phyloP scores from a whole-genome alignment of 2,888 invertebrate species.

The Eupithecia subumbrata region DNA sequence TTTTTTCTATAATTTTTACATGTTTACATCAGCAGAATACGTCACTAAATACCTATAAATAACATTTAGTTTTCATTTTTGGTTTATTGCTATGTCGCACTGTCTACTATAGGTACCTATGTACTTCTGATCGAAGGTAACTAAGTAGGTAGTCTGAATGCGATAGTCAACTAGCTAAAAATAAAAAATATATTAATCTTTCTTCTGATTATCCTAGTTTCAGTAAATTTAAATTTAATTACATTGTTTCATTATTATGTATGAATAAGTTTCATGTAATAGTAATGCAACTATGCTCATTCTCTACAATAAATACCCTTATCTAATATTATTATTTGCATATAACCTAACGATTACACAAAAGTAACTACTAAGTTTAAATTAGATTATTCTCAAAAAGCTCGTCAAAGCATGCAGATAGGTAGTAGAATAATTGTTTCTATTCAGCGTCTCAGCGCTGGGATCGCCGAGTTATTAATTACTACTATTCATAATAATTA shows the following conservation, averaged over 20 bases:
- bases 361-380: constrained; percentile 82
- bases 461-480: constrained; percentile 69
- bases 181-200: constrained; percentile 84
- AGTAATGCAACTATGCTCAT: constrained; percentile 80
- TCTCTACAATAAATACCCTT: constrained; percentile 83
- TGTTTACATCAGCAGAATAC: constrained; percentile 82
- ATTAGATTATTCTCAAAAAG: constrained; percentile 84
- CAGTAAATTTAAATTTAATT: constrained; percentile 75
- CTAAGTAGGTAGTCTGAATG: constrained; percentile 72
- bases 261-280: constrained; percentile 77
- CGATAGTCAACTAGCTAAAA: constrained; percentile 83
- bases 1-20: constrained; percentile 73
- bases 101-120: no score
- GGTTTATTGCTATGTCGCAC: constrained; percentile 83
- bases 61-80: constrained; percentile 82
- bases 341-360: constrained; percentile 82
- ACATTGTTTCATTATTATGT: constrained; percentile 80
- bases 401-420: constrained; percentile 84
- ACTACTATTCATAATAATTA: constrained; percentile 67
- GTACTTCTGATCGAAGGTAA: constrained; percentile 67
- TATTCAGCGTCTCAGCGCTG: constrained; percentile 76
- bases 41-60: constrained; percentile 78
- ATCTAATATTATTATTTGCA: constrained; percentile 78
- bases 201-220: constrained; percentile 77
- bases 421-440: constrained; percentile 80